Evolutionary conservation across 2,888 invertebrate species (phyloP), one percentile per base, ranked within the genome.

Genomic region (Pseudococcus jackbeardsleyi): DNA sequence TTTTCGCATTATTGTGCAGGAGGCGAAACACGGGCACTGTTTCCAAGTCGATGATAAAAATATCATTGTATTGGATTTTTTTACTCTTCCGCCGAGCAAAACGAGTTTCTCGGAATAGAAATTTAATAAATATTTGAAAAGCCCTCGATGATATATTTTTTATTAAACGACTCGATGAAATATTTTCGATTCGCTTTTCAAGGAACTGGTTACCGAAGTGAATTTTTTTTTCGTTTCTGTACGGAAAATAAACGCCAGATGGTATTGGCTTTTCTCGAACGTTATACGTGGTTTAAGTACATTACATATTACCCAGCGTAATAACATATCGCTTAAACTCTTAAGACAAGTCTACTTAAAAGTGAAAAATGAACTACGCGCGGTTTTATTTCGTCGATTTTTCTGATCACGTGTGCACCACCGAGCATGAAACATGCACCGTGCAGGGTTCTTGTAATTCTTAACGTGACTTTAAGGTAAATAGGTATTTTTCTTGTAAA

Each of bases 141-240:
- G 59, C n/a, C 59, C 17, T 17, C 59, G 59, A 59, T 59, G n/a
- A 59, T 15, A 59, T 59, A 7, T n/a, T 59, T 59, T 59, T 59
- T 59, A 59, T n/a, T 17, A 59, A n/a, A 59, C 3, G 15, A 59
- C n/a, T n/a, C 59, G 59, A 59, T 59, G 59, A 59, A 59, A 59
- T 59, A 59, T 59, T 59, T 59, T 59, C 46, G 12, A 46, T 46
- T 46, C 46, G 46, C 8, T 46, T 59, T 46, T 46, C 5, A 17
- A n/a, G n/a, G 59, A 59, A 59, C 59, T 59, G 59, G 59, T 59
- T 59, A 59, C 59, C 59, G n/a, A 59, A n/a, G 59, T 59, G 17
- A 59, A 59, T 59, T 59, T 59, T 59, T 59, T 59, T 59, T 46
- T 1, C 46, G 46, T 46, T 12, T 46, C 8, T 46, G 46, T 11